Evolutionary conservation across 2,888 invertebrate genomes (phyloP), one percentile per base, ranked within the genome.

Genomic region (Nineta flava): DNA sequence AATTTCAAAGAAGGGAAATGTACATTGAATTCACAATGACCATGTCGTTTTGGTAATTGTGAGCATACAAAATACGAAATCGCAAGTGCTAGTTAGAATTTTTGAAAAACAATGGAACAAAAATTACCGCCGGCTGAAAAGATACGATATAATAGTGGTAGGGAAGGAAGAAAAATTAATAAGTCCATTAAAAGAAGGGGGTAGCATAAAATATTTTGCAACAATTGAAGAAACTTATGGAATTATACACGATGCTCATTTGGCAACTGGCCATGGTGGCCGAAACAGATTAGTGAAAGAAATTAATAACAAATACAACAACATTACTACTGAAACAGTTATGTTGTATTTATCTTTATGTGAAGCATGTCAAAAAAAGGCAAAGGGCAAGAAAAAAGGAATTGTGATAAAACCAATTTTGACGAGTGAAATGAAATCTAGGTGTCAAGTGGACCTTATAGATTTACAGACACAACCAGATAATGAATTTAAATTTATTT

Each of bases 401-500:
- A 7, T 44, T 44, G 16, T 44, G n/a, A 16, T 44, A 10, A 10
- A 5, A 7, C 41, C 41, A 15, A 41, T 41, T 10, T 13, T 41
- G 13, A 12, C 13, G 7, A 7, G 9, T 7, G 13, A 41, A 41
- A 6, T 41, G 9, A 41, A 13, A 9, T n/a, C 6, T 12, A 6
- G 41, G 7, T 13, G 15, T 7, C 15, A 62, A 56, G 61, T 61
- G 3, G 60, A 65, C 51, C 53, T 65, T 3, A 62, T 63, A 43
- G 62, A 65, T 53, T 56, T 63, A 57, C 61, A 64, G 52, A 52
- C 57, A 5, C 55, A 59, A 41, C 47, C 57, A 35, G 61, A 65
- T 55, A 52, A 55, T 13, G 51, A 57, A 26, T 60, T 52, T 52
- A 62, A 59, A 48, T 65, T 62, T 52, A 61, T 65, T 26, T 46